Evolutionary conservation across 2,113 vertebrate species (phyloP).

Genomic region (Trinectes maculatus): DNA sequence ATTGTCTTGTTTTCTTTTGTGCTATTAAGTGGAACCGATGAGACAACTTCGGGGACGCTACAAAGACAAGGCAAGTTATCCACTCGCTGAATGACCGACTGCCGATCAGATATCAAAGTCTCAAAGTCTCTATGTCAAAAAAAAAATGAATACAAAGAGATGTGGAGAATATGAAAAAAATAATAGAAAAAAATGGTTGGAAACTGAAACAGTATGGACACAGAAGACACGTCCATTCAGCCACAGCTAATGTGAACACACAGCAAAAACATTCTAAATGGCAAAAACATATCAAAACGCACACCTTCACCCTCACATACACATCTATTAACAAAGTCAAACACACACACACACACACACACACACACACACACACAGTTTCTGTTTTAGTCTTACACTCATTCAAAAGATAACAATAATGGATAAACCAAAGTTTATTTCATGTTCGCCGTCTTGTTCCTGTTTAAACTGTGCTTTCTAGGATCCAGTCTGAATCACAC

Average conservation of each 20-base stretch:
- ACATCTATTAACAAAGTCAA: constrained; percentile 40
- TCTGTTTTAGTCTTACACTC: too few relatives aligned
- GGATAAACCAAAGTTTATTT: constrained; percentile 47
- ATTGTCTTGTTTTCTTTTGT: constrained; percentile 72
- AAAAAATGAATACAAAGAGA: constrained; percentile 46
- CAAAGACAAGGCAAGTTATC: constrained; percentile 76
- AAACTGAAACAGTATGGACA: constrained; percentile 11
- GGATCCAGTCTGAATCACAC: constrained; percentile 91
- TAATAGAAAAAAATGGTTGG: constrained; percentile 32
- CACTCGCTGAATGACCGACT: constrained; percentile 53
- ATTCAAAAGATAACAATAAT: constrained; percentile 42
- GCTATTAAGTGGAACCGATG: constrained; percentile 79
- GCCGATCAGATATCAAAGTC: constrained; percentile 38
- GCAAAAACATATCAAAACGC: constrained; percentile 33
- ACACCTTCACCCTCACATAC: constrained; percentile 23
- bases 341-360: constrained; percentile 41
- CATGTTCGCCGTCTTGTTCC: constrained; percentile 31
- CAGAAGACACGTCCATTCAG: neutral
- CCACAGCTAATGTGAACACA: constrained; percentile 22
- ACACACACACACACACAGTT: constrained; percentile 43
- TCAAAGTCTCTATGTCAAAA: constrained; percentile 37
- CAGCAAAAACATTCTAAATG: constrained; percentile 40
- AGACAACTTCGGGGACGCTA: constrained; percentile 76
- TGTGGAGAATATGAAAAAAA: constrained; percentile 49
- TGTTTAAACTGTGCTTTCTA: constrained; percentile 93